These are phyloP conservation scores for Agonopterix alstromeriana DNA, from an alignment of 2,888 invertebrate genomes.

Conservation along the genomic window DNA sequence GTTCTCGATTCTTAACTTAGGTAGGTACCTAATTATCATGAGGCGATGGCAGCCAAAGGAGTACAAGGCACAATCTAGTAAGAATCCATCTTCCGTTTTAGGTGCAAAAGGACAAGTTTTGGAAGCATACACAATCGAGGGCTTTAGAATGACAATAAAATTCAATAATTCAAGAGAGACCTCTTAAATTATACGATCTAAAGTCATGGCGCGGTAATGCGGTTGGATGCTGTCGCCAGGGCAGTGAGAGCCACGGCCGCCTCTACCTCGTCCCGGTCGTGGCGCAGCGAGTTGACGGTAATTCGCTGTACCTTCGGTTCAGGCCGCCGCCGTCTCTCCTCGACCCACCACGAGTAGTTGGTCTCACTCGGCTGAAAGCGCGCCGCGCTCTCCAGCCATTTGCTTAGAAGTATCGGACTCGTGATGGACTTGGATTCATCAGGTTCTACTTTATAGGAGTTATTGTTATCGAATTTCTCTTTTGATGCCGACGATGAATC, in stretches of 20 bases:
- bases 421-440: conserved; percentile 48
- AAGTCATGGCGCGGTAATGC: conserved; percentile 39
- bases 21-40: no score
- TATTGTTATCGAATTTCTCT: conserved; percentile 52
- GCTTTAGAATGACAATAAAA: no score
- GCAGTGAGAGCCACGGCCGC: conserved; percentile 85
- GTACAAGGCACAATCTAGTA: no score
- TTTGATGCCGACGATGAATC: conserved; percentile 44
- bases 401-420: conserved; percentile 79
- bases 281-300: conserved; percentile 47
- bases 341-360: conserved; percentile 82
- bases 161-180: no score
- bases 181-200: neutral
- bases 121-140: no score
- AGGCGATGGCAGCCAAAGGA: no score
- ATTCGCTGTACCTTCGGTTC: conserved; percentile 38
- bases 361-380: conserved; percentile 84
- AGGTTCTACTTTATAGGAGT: conserved; percentile 38
- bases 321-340: conserved; percentile 45
- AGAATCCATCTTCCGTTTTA: no score
- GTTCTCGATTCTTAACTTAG: no score
- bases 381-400: conserved; percentile 86
- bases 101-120: no score
- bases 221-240: conserved; percentile 70
- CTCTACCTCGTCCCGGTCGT: conserved; percentile 84